A percentile compares a stretch with the other conserved stretches of the same genome.
Conservation (phyloP, 2,888 invertebrate genomes). For the Craniophora ligustri region DNA sequence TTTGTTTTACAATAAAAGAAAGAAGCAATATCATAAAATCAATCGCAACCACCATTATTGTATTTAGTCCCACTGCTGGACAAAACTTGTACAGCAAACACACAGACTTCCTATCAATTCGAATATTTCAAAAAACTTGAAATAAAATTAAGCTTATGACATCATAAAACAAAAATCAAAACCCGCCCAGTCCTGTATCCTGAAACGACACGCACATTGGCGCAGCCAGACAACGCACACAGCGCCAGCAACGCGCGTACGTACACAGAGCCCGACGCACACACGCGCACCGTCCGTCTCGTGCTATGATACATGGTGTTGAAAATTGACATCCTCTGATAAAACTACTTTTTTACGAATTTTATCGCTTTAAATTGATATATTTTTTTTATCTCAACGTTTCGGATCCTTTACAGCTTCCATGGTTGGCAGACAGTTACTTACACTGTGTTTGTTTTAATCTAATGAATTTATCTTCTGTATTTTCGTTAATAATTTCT, state of each 20-base stretch:
- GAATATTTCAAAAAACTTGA: background rate
- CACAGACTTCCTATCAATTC: background rate
- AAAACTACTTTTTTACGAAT: too few relatives aligned
- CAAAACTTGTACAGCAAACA: background rate
- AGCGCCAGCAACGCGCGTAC: background rate
- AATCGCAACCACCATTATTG: too few relatives aligned
- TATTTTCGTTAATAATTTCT: too few relatives aligned
- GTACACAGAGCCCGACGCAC: slow-evolving; percentile 21
- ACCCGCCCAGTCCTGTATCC: slow-evolving; percentile 41
- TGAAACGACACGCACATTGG: slow-evolving; percentile 43
- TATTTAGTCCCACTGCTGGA: too few relatives aligned
- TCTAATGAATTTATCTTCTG: too few relatives aligned
- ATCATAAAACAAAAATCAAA: slow-evolving; percentile 38
- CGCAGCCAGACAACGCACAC: slow-evolving; percentile 52
- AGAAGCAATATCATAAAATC: too few relatives aligned
- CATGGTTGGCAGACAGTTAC: too few relatives aligned
- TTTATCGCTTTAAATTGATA: too few relatives aligned
- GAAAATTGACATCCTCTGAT: background rate
- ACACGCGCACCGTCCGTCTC: slow-evolving; percentile 17
- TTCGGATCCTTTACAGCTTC: too few relatives aligned
- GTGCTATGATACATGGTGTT: slow-evolving; percentile 12
- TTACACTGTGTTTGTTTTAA: too few relatives aligned
- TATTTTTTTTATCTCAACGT: too few relatives aligned
- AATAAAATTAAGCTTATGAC: slow-evolving; percentile 11
- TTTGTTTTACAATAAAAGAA: too few relatives aligned